Conservation (phyloP, 2,888 invertebrate species). For the Dryobotodes eremita region DNA sequence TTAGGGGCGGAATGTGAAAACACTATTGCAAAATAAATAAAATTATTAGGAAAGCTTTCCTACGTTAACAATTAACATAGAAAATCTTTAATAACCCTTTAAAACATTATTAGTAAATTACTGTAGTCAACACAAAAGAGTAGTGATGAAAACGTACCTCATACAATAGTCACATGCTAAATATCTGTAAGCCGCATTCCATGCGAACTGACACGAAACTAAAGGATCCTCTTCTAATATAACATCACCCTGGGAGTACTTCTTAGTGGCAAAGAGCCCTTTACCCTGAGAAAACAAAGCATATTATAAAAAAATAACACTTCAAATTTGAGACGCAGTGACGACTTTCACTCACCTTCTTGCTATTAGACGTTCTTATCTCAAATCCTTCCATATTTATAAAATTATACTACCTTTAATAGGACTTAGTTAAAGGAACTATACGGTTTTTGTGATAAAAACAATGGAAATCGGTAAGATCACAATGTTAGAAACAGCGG, state of each 20-base stretch:
- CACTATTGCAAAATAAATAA: no score
- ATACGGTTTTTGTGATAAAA: conserved; percentile 4
- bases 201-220: conserved; percentile 97
- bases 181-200: conserved; percentile 97
- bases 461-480: conserved; percentile 16
- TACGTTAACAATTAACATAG: neutral
- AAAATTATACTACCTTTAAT: neutral
- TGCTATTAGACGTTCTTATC: conserved; percentile 82
- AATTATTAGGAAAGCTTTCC: no score
- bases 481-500: conserved; percentile 5
- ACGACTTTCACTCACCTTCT: conserved; percentile 77
- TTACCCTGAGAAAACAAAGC: conserved; percentile 92
- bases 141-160: conserved; percentile 85
- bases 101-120: neutral
- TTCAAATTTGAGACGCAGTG: neutral
- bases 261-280: conserved; percentile 94
- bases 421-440: neutral
- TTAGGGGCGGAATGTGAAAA: no score
- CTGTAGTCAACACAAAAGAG: no score
- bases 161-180: conserved; percentile 97
- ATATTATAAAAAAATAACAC: conserved; percentile 20
- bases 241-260: conserved; percentile 93
- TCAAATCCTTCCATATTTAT: conserved; percentile 84
- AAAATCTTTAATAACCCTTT: neutral
- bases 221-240: conserved; percentile 97